Evolutionary conservation across 2,888 invertebrate species (phyloP).

Genomic region (Choristoneura rosaceana): DNA sequence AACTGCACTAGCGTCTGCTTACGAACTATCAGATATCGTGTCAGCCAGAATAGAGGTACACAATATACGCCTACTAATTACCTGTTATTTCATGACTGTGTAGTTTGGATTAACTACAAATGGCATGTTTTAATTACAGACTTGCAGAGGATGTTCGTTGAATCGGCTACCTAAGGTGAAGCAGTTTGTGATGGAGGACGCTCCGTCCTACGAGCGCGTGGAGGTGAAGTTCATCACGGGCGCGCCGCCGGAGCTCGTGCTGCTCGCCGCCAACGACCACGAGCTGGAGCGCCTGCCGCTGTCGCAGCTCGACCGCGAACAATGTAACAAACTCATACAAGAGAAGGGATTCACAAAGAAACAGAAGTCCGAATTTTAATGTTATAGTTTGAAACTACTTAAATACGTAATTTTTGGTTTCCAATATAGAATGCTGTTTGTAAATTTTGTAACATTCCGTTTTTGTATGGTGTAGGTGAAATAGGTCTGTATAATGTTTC

Average conservation of each 20-base stretch:
- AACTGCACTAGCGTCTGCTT: constrained; percentile 55
- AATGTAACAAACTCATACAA: constrained; percentile 88
- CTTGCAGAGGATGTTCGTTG: constrained; percentile 88
- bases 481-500: not conserved
- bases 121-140: constrained; percentile 74
- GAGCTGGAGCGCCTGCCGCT: constrained; percentile 88
- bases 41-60: constrained; percentile 79
- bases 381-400: not conserved
- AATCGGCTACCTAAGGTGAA: constrained; percentile 88
- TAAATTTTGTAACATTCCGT: constrained; percentile 21
- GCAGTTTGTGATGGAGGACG: constrained; percentile 88
- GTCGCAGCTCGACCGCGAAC: constrained; percentile 83
- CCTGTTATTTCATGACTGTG: constrained; percentile 21
- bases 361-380: constrained; percentile 77
- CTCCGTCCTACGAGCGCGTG: constrained; percentile 86
- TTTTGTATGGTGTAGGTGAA: not conserved
- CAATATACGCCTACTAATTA: constrained; percentile 20
- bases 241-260: constrained; percentile 87
- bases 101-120: not conserved
- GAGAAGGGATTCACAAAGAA: constrained; percentile 86
- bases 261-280: constrained; percentile 83
- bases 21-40: constrained; percentile 66
- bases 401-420: not conserved
- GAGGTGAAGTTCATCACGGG: constrained; percentile 89
- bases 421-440: not conserved